phyloP scores from a whole-genome alignment of 2,888 invertebrate genomes.

The Pachycephus smyrnensis region DNA sequence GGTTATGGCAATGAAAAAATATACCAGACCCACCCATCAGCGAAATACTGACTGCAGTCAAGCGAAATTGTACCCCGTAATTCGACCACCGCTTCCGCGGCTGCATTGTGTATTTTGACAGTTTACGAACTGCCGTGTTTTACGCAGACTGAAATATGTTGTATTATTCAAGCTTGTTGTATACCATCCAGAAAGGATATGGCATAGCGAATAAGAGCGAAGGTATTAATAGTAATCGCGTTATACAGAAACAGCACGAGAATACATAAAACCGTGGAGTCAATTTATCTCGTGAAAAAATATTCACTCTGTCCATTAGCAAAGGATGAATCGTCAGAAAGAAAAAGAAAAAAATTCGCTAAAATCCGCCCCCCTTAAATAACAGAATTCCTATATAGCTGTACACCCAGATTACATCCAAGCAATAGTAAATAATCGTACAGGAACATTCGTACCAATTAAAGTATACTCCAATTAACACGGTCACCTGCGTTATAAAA shows the following conservation, averaged over 20 bases:
- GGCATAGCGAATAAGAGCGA: background rate
- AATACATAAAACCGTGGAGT: background rate
- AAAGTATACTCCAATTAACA: conserved; percentile 23
- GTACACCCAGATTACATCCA: background rate
- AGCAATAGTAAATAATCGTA: background rate
- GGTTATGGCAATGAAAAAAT: too few relatives aligned
- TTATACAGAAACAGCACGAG: background rate
- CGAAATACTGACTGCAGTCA: background rate
- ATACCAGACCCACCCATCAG: background rate
- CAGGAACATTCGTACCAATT: conserved; percentile 13
- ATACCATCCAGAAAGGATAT: background rate
- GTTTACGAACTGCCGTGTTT: background rate
- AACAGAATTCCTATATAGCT: background rate
- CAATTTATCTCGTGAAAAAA: background rate
- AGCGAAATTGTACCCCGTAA: background rate
- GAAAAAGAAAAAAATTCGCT: background rate
- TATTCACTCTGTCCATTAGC: background rate
- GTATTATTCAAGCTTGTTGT: background rate
- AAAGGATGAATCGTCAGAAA: background rate
- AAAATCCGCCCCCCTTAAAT: background rate
- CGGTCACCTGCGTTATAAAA: conserved; percentile 11
- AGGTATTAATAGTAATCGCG: background rate
- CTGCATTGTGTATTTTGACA: background rate
- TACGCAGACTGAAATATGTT: background rate
- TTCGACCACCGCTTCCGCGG: background rate